Percentiles rank a stretch among this genome's conserved stretches.
phyloP scores from a whole-genome alignment of 2,113 vertebrate species.

The Pygoscelis adeliae region DNA sequence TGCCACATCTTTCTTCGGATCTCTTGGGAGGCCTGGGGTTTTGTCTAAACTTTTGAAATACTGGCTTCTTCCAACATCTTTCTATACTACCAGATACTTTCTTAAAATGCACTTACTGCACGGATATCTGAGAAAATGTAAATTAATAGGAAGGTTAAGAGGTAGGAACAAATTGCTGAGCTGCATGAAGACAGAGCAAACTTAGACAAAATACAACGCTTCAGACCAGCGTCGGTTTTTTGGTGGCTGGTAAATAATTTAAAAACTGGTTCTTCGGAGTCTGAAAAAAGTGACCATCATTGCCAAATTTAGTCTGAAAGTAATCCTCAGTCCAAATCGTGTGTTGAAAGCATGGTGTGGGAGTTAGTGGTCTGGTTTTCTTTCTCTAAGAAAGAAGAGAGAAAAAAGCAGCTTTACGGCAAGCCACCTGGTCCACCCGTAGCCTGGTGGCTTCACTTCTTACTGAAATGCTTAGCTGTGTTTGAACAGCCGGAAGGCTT shows the following conservation, averaged over 20 bases:
- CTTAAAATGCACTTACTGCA: neutral
- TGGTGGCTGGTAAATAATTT: neutral
- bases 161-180: neutral
- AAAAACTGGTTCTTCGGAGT: neutral
- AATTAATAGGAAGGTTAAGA: neutral
- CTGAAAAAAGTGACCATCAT: neutral
- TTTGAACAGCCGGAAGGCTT: fast-evolving
- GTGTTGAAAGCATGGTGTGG: neutral
- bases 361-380: neutral
- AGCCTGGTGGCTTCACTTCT: neutral
- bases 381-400: neutral
- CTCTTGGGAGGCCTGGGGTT: neutral
- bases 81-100: neutral
- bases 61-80: neutral
- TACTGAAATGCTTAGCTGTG: neutral
- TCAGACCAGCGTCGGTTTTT: neutral
- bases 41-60: neutral
- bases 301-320: neutral
- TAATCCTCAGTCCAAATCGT: neutral
- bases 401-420: neutral
- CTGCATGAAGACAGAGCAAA: neutral
- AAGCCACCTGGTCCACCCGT: neutral
- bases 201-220: neutral
- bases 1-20: neutral
- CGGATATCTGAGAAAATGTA: neutral